Base-by-base conservation (phyloP, 92 coral and sea anemone species). In the Siderastrea siderea region DNA sequence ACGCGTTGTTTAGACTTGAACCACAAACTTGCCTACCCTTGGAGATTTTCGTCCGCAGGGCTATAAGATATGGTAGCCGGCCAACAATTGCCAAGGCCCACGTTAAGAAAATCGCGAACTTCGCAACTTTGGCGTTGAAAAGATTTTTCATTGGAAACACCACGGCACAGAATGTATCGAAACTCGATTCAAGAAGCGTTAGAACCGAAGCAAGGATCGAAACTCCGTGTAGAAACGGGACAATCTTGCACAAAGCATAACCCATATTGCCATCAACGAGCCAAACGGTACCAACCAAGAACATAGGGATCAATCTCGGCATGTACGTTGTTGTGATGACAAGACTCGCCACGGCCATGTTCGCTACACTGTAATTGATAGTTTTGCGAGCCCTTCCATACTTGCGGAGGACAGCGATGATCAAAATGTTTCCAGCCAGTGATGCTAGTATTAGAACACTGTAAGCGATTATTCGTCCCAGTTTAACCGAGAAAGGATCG, bases 271-370 rank as follows among this genome's bases (percentile, higher is more conserved):
- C 93, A 3, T 71, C 69, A 0, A 90, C 86, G 16, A 89, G 85
- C 93, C 93, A 90, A 3, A 26, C 44, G 46, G n/a, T 44, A 1
- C 93, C 90, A 12, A 70, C 10, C 19, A 85, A 47, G 69, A 71
- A 66, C 90, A 85, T 90, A 1, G 87, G 71, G 14, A 90, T 74
- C 81, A 90, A 68, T 67, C 93, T 69, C 46, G 93, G 93, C 93
- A 90, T 90, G 51, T 90, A 90, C 6, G 79, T 86, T 2, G 82
- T 82, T 38, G 93, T 90, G 51, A 90, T 75, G 48, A 90, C 53
- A 73, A 90, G 77, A 57, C 86, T 87, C 9, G 93, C 90, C 6
- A 79, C 83, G 3, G 86, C 86, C 82, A 90, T 84, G 77, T 90
- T 90, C 47, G 80, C 44, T 0, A 90, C 61, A 2, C 68, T 3